phyloP scores from a whole-genome alignment of 2,113 vertebrate genomes.

The Neolamprologus kungweensis region DNA sequence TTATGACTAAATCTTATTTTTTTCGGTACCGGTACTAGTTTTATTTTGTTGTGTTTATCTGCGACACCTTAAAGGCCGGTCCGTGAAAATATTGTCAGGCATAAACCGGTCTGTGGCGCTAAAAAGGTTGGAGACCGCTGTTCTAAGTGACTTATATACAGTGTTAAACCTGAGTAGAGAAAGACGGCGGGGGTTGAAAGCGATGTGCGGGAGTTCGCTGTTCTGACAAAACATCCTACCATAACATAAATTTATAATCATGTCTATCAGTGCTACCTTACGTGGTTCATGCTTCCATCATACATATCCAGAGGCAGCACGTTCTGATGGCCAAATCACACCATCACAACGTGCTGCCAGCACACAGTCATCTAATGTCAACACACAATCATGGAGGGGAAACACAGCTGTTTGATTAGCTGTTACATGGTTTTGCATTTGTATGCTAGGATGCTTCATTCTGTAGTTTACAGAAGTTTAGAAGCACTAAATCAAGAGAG shows the following conservation, averaged over 20 bases:
- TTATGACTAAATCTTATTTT: no score
- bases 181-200: accelerated
- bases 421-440: neutral
- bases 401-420: neutral
- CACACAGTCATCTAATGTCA: neutral
- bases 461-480: accelerated
- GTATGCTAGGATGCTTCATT: neutral
- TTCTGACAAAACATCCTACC: neutral
- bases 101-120: accelerated
- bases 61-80: no score
- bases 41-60: no score
- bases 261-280: neutral
- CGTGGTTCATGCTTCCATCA: neutral
- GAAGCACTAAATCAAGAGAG: neutral
- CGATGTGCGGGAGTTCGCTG: neutral
- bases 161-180: accelerated
- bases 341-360: neutral
- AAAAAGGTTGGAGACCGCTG: no score
- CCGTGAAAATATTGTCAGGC: accelerated
- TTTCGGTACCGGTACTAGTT: accelerated
- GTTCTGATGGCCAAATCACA: neutral
- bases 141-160: accelerated
- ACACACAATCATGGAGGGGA: neutral
- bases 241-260: neutral
- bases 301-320: neutral